Base-by-base conservation (phyloP, 2,888 invertebrate species). In the Caenorhabditis macrosperma region DNA sequence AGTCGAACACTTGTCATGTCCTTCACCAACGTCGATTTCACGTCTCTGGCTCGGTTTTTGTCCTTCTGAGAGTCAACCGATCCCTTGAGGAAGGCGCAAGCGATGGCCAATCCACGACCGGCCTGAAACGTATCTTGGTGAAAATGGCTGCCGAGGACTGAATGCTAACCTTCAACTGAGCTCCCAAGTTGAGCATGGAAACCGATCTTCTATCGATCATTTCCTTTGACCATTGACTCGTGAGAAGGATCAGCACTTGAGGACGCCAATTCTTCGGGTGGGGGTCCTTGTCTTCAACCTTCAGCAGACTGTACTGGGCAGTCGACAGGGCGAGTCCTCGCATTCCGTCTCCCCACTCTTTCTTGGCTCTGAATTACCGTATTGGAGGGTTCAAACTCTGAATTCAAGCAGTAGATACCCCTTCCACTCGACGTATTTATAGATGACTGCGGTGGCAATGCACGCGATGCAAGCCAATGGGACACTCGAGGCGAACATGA, bases 311-410 rank as follows among this genome's bases (percentile, higher is more conserved):
- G 92, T 95, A 99, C 61, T 98, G 94, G 15, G 99, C 99, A 1
- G 99, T 98, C 1, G 97, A 96, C 71, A 99, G 93, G 0, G 98
- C 97, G 89, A 99, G 93, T 93, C 99, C 99, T 60, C 97, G 93
- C 78, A 99, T 96, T 69, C 99, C 99, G 92, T 99, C 99, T 79
- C 99, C 99, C 99, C 99, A 99, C 93, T 99, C 99, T 91, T 99
- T 99, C 92, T 99, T 99, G 81, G 99, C 99, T 81, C 89, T 89
- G 71, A 61, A 85, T 72, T 12, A 17, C 5, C 26, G 7, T 55
- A 17, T 30, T 28, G 12, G n/a, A 38, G 2, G 0, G 3, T n/a
- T n/a, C n/a, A n/a, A n/a, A n/a, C 28, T 20, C n/a, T 15, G 20
- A 17, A 38, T 46, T n/a, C n/a, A 22, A 20, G 6, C 26, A 12